These are phyloP conservation scores for Melipona beecheii DNA, from an alignment of 2,888 invertebrate species.

Conservation along the genomic window DNA sequence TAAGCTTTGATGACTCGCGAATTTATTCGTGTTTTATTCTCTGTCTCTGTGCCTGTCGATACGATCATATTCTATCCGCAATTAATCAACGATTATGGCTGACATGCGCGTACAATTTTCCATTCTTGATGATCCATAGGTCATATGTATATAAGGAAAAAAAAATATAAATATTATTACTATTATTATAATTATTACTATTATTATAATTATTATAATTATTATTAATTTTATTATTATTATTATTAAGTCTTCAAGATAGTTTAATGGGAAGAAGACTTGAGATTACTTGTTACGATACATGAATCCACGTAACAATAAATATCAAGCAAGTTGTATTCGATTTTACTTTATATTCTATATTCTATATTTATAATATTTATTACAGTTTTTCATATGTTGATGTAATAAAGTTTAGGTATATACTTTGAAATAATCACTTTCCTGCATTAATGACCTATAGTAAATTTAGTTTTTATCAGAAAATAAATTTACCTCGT, in stretches of 20 bases:
- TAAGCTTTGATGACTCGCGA: constrained; percentile 32
- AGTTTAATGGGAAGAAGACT: constrained; percentile 58
- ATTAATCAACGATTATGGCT: constrained; percentile 45
- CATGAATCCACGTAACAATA: constrained; percentile 58
- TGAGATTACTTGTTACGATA: constrained; percentile 42
- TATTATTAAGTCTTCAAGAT: constrained; percentile 62
- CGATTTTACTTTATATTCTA: constrained; percentile 66
- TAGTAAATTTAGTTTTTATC: neutral
- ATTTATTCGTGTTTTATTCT: constrained; percentile 20
- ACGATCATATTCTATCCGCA: constrained; percentile 17
- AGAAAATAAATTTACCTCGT: neutral
- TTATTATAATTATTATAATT: neutral
- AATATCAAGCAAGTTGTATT: constrained; percentile 66
- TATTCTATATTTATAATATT: constrained; percentile 76
- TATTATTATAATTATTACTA: neutral
- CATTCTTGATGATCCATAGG: constrained; percentile 51
- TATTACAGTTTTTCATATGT: constrained; percentile 75
- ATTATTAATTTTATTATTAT: constrained; percentile 5
- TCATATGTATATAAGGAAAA: constrained; percentile 61
- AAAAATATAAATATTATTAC: constrained; percentile 13
- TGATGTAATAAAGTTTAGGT: constrained; percentile 73
- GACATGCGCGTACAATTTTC: constrained; percentile 60
- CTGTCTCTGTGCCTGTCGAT: constrained; percentile 31
- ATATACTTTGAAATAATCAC: constrained; percentile 63
- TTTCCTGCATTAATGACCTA: constrained; percentile 20